These are phyloP conservation scores for Corapipo altera DNA, from an alignment of 2,113 vertebrate genomes.

Conservation along the genomic window DNA sequence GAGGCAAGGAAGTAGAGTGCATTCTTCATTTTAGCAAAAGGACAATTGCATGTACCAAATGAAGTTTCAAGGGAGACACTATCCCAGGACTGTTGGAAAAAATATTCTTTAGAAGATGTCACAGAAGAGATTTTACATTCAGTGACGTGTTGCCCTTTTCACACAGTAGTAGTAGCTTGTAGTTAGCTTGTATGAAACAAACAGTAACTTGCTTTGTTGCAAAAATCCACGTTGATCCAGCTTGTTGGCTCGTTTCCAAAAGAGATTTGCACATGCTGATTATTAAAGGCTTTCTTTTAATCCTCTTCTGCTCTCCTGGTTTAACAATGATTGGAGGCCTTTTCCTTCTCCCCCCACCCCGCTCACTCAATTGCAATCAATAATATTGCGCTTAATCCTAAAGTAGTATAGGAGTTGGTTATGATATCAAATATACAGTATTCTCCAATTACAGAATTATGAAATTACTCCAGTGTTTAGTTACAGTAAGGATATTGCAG, in stretches of 20 bases:
- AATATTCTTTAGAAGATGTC: neutral
- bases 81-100: neutral
- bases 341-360: rapidly evolving
- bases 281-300: neutral
- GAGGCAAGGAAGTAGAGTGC: neutral
- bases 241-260: neutral
- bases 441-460: neutral
- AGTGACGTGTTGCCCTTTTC: neutral
- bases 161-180: neutral
- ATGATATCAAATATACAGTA: neutral
- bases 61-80: neutral
- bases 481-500: neutral
- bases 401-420: neutral
- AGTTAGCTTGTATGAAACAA: neutral
- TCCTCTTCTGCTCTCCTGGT: neutral
- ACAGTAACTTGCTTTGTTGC: neutral
- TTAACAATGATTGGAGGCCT: neutral
- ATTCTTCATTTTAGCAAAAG: neutral
- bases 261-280: neutral
- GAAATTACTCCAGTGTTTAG: neutral
- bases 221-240: neutral
- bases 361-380: neutral
- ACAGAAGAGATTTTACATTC: neutral
- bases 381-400: neutral
- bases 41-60: neutral